phyloP scores from a whole-genome alignment of 1,140 invertebrate genomes.

The Drosophila pallidifrons region DNA sequence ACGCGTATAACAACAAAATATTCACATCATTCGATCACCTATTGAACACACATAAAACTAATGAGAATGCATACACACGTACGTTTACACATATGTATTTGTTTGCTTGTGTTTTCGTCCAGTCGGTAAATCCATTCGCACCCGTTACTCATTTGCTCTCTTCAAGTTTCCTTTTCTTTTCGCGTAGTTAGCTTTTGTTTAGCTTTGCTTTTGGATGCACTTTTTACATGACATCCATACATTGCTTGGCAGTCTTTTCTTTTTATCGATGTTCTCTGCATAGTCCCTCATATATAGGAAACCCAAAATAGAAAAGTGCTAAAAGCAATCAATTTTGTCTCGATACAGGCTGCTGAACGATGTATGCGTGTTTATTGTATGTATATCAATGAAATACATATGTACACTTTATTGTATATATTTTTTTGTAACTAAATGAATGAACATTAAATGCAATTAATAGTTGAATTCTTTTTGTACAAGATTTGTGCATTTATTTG shows the following conservation, averaged over 20 bases:
- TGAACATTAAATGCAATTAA: slow-evolving; percentile 30
- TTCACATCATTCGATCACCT: slow-evolving; percentile 58
- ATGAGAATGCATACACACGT: slow-evolving; percentile 34
- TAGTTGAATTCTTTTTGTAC: slow-evolving; percentile 49
- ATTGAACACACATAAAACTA: slow-evolving; percentile 36
- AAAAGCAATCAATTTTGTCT: too few species aligned
- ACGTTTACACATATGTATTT: not conserved
- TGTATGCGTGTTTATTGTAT: slow-evolving; percentile 20
- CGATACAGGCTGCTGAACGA: not conserved
- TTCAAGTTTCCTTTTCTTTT: slow-evolving; percentile 18
- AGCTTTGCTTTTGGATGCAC: slow-evolving; percentile 75
- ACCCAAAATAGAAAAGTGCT: too few species aligned
- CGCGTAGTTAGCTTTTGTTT: slow-evolving; percentile 70
- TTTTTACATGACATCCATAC: slow-evolving; percentile 47
- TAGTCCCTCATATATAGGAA: too few species aligned
- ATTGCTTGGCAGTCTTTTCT: slow-evolving; percentile 3
- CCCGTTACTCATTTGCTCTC: not conserved
- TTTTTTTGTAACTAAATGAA: slow-evolving; percentile 42
- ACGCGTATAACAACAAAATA: slow-evolving; percentile 56
- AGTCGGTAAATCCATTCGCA: not conserved
- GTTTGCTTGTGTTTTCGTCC: not conserved
- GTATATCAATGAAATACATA: slow-evolving; percentile 13
- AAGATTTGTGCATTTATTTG: slow-evolving; percentile 60
- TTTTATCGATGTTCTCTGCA: not conserved
- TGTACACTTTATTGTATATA: slow-evolving; percentile 60